Evolutionary conservation across 2,113 vertebrate species (phyloP), one percentile per base, ranked within the genome.

Genomic region (Bubo blakistoni): DNA sequence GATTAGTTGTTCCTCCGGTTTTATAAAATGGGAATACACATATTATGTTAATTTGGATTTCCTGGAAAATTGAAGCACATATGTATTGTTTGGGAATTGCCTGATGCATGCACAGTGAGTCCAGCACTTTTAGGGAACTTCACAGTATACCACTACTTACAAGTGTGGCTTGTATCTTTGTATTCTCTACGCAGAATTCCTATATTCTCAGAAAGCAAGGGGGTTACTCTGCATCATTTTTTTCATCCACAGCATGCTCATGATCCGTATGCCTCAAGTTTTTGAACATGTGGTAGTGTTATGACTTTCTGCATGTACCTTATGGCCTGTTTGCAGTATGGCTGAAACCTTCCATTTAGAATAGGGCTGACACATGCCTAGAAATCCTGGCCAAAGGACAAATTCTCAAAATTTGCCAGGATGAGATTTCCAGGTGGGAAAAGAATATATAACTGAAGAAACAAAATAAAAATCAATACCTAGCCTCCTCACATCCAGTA

Each of bases 381-480:
- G 62, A 73, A 81, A 62, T 62, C 58, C 86, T 70, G 42, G 20
- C 36, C 46, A 51, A 59, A 86, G 49, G 77, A 79, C 38, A 65
- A 24, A 6, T 25, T 66, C 72, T 94, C 72, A 81, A 49, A 81
- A 84, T 58, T 36, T 92, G 55, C 47, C 77, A 86, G 63, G 47
- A 73, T 27, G 69, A 67, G 22, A 24, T 6, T 16, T 61, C 52
- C 62, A 73, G 27, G 21, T 51, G 32, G 10, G 20, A 66, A 54
- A 79, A 77, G 15, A 57, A 58, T 63, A 67, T 59, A 24, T 29
- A 63, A 32, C 36, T 58, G 61, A 42, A 84, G 38, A 65, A 84
- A 83, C 34, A 70, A 83, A 94, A 80, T 55, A 69, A 91, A 92
- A 85, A 84, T 67, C 87, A 81, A 84, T 79, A 71, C 17, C 17